These are phyloP conservation scores for Pseudotriccus pelzelni DNA, from an alignment of 2,797 vertebrate species.

Conservation along the genomic window DNA sequence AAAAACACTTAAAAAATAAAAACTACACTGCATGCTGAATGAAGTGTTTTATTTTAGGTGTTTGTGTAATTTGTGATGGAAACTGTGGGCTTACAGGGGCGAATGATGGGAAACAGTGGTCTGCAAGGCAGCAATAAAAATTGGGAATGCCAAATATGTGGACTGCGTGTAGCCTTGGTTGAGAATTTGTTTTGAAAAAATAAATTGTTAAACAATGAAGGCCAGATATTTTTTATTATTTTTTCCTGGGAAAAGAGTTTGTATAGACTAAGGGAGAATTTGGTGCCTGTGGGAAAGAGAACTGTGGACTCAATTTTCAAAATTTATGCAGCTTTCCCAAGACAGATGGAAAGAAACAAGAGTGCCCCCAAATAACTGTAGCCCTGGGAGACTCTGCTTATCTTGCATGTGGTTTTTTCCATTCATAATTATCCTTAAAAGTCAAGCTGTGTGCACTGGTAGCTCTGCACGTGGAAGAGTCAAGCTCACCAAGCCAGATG, in stretches of 20 bases:
- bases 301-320: constrained; percentile 22
- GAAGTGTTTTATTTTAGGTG: background rate
- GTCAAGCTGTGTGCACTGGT: background rate
- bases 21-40: background rate
- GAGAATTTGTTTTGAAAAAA: constrained; percentile 52
- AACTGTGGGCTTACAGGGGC: background rate
- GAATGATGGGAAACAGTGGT: constrained; percentile 42
- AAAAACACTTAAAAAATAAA: background rate
- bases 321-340: background rate
- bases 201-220: constrained; percentile 47
- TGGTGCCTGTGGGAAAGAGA: constrained; percentile 36
- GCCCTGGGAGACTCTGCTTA: background rate
- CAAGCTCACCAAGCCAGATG: background rate
- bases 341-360: constrained; percentile 8
- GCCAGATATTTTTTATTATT: constrained; percentile 18
- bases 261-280: background rate
- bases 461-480: background rate
- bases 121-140: constrained; percentile 50
- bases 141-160: constrained; percentile 60
- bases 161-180: background rate
- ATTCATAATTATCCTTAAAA: background rate
- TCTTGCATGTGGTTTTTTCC: background rate
- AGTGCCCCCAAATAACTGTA: background rate
- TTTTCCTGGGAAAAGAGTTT: constrained; percentile 58
- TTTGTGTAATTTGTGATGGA: background rate